Conservation (phyloP, 1,140 invertebrate species). For the Polypedilum vanderplanki region DNA sequence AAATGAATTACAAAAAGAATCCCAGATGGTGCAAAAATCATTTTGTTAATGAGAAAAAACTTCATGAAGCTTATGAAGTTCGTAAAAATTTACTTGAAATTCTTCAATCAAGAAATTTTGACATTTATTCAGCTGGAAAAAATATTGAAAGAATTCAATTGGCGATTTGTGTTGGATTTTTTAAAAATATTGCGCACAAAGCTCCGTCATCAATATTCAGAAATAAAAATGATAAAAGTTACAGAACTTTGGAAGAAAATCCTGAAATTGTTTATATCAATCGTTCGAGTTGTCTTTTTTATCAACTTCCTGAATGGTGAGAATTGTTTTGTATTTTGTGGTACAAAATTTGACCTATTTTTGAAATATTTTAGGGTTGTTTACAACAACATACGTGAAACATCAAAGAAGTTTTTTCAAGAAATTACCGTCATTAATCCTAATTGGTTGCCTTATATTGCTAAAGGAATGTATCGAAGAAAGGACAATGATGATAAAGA, state of each 20-base stretch:
- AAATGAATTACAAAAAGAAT: conserved; percentile 98
- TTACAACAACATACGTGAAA: conserved; percentile 97
- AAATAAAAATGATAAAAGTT: conserved; percentile 64
- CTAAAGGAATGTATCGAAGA: too few species aligned
- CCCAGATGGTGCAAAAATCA: conserved; percentile 99
- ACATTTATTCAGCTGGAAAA: conserved; percentile 93
- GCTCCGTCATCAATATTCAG: conserved; percentile 77
- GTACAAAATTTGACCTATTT: too few species aligned
- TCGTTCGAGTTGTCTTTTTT: conserved; percentile 95
- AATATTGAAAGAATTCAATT: conserved; percentile 95
- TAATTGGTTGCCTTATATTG: not conserved
- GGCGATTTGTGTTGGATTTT: conserved; percentile 98
- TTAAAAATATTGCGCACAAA: conserved; percentile 97
- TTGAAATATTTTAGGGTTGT: conserved; percentile 62
- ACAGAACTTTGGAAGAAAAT: conserved; percentile 93
- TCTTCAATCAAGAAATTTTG: conserved; percentile 97
- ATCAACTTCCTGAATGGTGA: conserved; percentile 90
- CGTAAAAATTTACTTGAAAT: conserved; percentile 96
- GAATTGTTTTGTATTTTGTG: not conserved
- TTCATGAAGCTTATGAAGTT: conserved; percentile 97
- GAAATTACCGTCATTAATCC: conserved; percentile 67
- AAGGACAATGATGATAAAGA: too few species aligned
- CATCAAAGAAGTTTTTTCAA: conserved; percentile 99
- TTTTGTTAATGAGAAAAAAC: conserved; percentile 94
- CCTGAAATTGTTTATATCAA: conserved; percentile 77